Evolutionary conservation across 2,888 invertebrate species (phyloP).

Genomic region (Hoplodrina ambigua): DNA sequence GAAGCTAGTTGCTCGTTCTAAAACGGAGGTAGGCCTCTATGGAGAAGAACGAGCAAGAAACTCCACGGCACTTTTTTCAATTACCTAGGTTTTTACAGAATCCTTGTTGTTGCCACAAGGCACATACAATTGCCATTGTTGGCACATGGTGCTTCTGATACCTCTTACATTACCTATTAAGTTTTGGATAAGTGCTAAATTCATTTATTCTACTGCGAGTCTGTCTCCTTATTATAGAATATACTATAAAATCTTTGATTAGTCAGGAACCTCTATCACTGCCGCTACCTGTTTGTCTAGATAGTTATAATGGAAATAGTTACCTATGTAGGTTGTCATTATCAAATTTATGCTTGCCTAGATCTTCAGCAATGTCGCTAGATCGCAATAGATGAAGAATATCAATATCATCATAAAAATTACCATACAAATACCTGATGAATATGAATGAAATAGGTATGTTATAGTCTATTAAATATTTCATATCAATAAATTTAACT

Average conservation of each 20-base stretch:
- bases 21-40: too few species aligned
- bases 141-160: not conserved
- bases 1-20: too few species aligned
- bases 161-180: not conserved
- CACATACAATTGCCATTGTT: too few species aligned
- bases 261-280: not conserved
- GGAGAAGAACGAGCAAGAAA: too few species aligned
- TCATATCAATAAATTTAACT: constrained; percentile 3
- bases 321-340: not conserved
- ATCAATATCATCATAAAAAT: constrained; percentile 39
- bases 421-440: constrained; percentile 29
- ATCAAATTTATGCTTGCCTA: constrained; percentile 26
- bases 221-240: not conserved
- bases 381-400: constrained; percentile 38
- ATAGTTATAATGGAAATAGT: constrained; percentile 19
- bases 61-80: too few species aligned
- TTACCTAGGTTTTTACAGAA: too few species aligned
- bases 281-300: not conserved
- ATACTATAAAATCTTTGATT: constrained; percentile 2
- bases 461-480: not conserved
- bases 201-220: too few species aligned
- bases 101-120: too few species aligned
- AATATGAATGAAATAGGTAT: constrained; percentile 28
- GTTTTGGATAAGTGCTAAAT: too few species aligned
- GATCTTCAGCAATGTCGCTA: constrained; percentile 6